Evolutionary conservation across 2,113 vertebrate genomes (phyloP).

Genomic region (Morone saxatilis): DNA sequence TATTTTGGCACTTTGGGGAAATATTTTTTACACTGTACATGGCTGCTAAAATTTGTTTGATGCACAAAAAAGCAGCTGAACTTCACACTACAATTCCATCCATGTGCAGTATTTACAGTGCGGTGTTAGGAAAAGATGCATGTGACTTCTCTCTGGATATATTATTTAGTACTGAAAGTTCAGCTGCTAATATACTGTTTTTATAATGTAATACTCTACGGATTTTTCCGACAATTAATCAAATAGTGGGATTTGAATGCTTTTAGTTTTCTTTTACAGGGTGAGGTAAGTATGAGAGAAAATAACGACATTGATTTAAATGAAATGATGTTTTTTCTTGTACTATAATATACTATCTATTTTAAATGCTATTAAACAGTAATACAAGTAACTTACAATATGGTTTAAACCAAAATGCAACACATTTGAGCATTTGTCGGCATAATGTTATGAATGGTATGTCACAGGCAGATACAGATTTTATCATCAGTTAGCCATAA

Average conservation of each 20-base stretch:
- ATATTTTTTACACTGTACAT: neutral
- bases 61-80: neutral
- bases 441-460: too few species aligned
- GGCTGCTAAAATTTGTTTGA: neutral
- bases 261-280: neutral
- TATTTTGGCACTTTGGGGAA: slow-evolving; percentile 11
- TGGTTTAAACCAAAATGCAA: too few species aligned
- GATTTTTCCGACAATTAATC: neutral
- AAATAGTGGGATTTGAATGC: neutral
- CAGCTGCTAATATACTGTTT: neutral
- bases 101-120: neutral
- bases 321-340: too few species aligned
- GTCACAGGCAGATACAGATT: too few species aligned
- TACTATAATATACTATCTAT: too few species aligned
- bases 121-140: neutral
- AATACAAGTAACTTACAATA: too few species aligned
- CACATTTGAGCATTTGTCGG: too few species aligned
- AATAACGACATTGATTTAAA: too few species aligned
- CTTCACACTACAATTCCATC: neutral
- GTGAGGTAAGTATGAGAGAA: too few species aligned
- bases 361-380: too few species aligned
- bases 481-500: too few species aligned
- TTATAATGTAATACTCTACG: neutral
- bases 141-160: neutral
- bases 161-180: neutral